phyloP scores from a whole-genome alignment of 2,888 invertebrate genomes.

The Himalopsyche kuldschensis region DNA sequence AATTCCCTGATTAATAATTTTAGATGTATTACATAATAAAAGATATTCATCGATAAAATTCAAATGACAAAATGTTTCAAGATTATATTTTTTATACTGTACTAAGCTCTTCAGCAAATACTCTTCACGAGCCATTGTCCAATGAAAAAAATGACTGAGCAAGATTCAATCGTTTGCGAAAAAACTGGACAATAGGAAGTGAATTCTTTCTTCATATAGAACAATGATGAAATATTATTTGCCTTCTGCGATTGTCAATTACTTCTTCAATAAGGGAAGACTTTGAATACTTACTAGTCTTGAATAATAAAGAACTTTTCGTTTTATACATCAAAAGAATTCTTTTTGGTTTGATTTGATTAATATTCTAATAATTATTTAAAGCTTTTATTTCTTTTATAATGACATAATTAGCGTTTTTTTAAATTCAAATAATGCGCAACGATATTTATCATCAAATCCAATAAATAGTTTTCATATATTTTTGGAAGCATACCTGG shows the following conservation, averaged over 20 bases:
- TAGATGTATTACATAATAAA: no score
- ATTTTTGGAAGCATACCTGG: no score
- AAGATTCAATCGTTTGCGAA: slow-evolving; percentile 16
- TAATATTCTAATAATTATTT: no score
- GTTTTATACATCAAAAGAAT: no score
- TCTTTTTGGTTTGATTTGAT: no score
- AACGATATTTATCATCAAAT: no score
- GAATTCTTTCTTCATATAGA: slow-evolving; percentile 16
- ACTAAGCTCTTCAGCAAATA: background rate
- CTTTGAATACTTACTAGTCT: background rate
- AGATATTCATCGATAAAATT: background rate
- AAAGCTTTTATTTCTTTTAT: no score
- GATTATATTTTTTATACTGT: background rate
- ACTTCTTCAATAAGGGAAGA: background rate
- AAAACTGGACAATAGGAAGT: slow-evolving; percentile 8
- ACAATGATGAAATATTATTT: slow-evolving; percentile 34
- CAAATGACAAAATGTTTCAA: background rate
- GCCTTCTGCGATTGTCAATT: slow-evolving; percentile 17
- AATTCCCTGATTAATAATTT: no score
- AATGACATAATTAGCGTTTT: no score
- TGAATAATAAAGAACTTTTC: no score
- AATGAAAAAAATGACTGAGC: slow-evolving; percentile 12
- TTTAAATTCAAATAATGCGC: no score
- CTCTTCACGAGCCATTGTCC: slow-evolving; percentile 18
- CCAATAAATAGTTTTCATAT: no score